phyloP scores from a whole-genome alignment of 2,113 vertebrate species.

The Gila orcuttii region DNA sequence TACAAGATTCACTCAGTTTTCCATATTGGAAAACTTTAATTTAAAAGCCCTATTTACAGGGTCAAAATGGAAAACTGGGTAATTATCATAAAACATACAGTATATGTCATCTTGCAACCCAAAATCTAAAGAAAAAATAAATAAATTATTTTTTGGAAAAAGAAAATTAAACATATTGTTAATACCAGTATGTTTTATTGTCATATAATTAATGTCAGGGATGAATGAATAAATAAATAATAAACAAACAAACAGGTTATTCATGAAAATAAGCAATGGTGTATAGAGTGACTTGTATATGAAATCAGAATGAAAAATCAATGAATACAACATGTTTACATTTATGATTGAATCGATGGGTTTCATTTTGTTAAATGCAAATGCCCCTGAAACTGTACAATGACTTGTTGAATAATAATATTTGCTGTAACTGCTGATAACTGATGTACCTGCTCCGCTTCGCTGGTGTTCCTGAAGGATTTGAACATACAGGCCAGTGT shows the following conservation, averaged over 20 bases:
- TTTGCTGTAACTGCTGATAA: neutral
- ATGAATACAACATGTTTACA: neutral
- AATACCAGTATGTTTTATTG: neutral
- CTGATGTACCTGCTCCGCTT: constrained; percentile 63
- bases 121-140: neutral
- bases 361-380: neutral
- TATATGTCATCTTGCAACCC: neutral
- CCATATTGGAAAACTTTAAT: no score
- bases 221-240: no score
- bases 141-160: no score
- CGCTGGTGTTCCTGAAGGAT: constrained; percentile 54
- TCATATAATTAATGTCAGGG: neutral
- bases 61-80: no score
- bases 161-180: no score
- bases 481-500: constrained; percentile 69
- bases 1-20: no score
- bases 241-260: neutral
- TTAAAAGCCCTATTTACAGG: no score
- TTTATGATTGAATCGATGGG: neutral
- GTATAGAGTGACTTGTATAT: neutral
- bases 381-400: neutral
- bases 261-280: neutral
- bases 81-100: neutral
- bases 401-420: neutral
- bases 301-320: neutral